Evolutionary conservation across 2,888 invertebrate species (phyloP).

Genomic region (Papilio elwesi): DNA sequence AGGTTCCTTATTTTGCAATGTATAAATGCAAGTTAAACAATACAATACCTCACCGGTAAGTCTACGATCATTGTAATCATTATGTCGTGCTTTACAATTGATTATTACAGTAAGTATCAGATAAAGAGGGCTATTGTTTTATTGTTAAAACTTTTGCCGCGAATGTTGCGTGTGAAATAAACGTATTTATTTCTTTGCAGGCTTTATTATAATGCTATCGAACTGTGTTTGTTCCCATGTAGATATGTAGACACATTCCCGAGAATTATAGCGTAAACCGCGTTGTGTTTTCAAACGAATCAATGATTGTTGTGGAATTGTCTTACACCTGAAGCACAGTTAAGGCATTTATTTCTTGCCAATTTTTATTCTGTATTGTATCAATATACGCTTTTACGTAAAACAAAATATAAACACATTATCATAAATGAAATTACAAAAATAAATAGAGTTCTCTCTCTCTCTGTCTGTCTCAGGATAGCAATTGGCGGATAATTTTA

Average conservation of each 20-base stretch:
- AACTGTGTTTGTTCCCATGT: conserved; percentile 15
- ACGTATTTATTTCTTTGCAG: not conserved
- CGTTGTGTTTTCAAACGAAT: conserved; percentile 1
- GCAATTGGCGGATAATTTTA: too few relatives aligned
- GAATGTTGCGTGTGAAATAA: conserved; percentile 21
- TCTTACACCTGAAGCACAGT: not conserved
- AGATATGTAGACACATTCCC: not conserved
- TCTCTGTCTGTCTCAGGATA: too few relatives aligned
- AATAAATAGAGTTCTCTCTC: too few relatives aligned
- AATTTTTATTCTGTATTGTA: not conserved
- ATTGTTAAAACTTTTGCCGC: conserved; percentile 7
- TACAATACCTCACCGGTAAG: not conserved
- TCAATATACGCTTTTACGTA: not conserved
- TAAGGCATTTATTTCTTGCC: not conserved
- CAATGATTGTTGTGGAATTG: not conserved
- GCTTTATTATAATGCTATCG: conserved; percentile 2
- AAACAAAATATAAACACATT: too few relatives aligned
- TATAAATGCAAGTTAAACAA: not conserved
- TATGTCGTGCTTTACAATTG: conserved; percentile 4
- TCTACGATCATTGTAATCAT: not conserved
- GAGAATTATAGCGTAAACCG: not conserved
- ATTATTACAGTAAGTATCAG: conserved; percentile 18
- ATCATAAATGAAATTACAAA: too few relatives aligned
- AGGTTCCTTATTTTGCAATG: not conserved
- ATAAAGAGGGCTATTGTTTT: conserved; percentile 23